Base-by-base conservation (phyloP, 2,888 invertebrate genomes). In the Eupithecia vulgata region DNA sequence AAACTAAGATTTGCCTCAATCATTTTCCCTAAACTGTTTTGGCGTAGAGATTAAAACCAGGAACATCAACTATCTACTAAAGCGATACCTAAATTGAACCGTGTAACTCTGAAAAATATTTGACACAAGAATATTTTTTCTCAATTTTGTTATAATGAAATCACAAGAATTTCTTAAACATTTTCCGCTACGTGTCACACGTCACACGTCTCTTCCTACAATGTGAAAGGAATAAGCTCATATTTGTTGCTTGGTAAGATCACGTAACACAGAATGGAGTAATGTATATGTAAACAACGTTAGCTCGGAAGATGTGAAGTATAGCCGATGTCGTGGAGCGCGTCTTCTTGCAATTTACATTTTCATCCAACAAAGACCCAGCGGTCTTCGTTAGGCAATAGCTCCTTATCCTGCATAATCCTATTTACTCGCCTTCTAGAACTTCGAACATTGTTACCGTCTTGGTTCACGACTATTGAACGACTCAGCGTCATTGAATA, bases 361-460 rank as follows among this genome's bases (percentile, higher is more conserved):
- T 89, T 87, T 83, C 82, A 78, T 77, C 73, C 78, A 82, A 85
- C 85, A 86, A 87, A 76, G 79, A 76, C 40, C 84, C 82, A 80
- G 78, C 83, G 81, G 76, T 80, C 80, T 82, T 82, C 81, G 82
- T 82, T 79, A 82, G 79, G 81, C 84, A 81, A 84, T 85, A 83
- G 81, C 85, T 86, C 82, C 83, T 86, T 85, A 86, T 86, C 82
- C 82, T 76, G 79, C 78, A 80, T 87, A 87, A 88, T 89, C 87
- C 83, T 81, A 86, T 90, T 88, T 86, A 78, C 82, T 81, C 81
- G 82, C 82, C 81, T 81, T 85, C 83, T 85, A 83, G 79, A 82
- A 80, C 81, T 81, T 83, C 79, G 78, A 84, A 88, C 82, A 81
- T 86, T 83, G 81, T 86, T 85, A 86, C 78, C 75, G 76, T 79